Percentiles rank a stretch among this genome's conserved stretches.
Conservation (phyloP, 2,113 vertebrate genomes). For the Hydrolagus affinis region DNA sequence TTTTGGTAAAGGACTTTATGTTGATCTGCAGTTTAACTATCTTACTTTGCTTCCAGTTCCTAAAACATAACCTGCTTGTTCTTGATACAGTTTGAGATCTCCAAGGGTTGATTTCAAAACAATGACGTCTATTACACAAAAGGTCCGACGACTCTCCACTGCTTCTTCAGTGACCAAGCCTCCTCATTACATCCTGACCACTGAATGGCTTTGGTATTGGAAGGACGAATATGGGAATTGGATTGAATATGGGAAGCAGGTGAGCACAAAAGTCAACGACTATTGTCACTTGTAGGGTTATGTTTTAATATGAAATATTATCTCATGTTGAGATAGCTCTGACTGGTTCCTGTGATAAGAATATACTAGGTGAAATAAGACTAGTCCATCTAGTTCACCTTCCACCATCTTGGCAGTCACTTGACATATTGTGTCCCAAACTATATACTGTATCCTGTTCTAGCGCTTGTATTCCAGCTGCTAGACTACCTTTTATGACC, state of each 20-base stretch:
- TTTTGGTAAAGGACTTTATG: background rate
- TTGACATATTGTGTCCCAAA: too few relatives aligned
- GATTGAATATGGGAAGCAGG: conserved; percentile 50
- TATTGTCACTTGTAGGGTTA: too few relatives aligned
- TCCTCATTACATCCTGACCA: conserved; percentile 47
- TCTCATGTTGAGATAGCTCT: too few relatives aligned
- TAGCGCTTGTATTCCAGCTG: too few relatives aligned
- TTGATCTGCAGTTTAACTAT: background rate
- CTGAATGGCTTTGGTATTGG: conserved; percentile 56
- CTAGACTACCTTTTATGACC: too few relatives aligned
- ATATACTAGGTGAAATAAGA: too few relatives aligned
- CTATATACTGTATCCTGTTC: too few relatives aligned
- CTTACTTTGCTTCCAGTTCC: background rate
- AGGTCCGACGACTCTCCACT: conserved; percentile 51
- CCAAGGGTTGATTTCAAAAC: conserved; percentile 42
- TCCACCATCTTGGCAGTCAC: too few relatives aligned
- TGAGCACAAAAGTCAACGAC: conserved; percentile 37
- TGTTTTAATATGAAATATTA: background rate
- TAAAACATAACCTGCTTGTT: background rate
- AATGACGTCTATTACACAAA: conserved; percentile 40
- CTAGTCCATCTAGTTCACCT: too few relatives aligned
- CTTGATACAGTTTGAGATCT: conserved; percentile 33
- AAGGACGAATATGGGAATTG: conserved; percentile 48
- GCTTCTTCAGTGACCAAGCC: conserved; percentile 48
- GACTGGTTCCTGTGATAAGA: too few relatives aligned